Conservation (phyloP, 2,113 vertebrate genomes). For the Triplophysa rosa region DNA sequence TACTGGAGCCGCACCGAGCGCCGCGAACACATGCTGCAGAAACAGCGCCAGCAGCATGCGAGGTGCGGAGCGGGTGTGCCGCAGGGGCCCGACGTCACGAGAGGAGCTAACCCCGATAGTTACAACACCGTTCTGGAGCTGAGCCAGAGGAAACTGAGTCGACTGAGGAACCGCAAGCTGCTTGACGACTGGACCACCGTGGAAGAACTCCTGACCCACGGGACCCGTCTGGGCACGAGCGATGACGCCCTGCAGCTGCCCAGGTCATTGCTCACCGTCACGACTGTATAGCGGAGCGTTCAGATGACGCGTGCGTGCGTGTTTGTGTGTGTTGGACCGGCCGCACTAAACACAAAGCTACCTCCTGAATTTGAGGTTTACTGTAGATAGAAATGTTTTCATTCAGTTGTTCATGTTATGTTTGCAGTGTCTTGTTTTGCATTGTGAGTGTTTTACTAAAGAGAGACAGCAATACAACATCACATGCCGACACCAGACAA, state of each 20-base stretch:
- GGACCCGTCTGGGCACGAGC: conserved; percentile 64
- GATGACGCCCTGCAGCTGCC: conserved; percentile 61
- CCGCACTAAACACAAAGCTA: conserved; percentile 58
- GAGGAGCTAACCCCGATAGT: conserved; percentile 29
- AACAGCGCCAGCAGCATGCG: conserved; percentile 67
- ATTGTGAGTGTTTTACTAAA: conserved; percentile 8
- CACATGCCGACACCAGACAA: neutral
- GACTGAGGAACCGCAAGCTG: conserved; percentile 74
- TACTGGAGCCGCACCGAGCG: conserved; percentile 77
- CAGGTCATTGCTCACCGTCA: conserved; percentile 76
- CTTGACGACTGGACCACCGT: conserved; percentile 81
- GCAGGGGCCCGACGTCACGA: conserved; percentile 48
- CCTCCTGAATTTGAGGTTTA: conserved; percentile 59
- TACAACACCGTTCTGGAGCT: conserved; percentile 69
- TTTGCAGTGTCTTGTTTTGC: conserved; percentile 36
- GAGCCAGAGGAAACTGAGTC: conserved; percentile 76
- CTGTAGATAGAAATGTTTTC: conserved; percentile 63
- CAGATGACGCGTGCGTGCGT: conserved; percentile 24
- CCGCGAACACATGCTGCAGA: conserved; percentile 71
- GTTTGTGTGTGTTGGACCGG: conserved; percentile 36
- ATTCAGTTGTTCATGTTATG: conserved; percentile 29
- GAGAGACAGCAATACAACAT: conserved; percentile 46
- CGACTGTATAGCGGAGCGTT: conserved; percentile 66
- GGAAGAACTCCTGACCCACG: conserved; percentile 75
- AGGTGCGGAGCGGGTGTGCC: conserved; percentile 38